A percentile compares a stretch with the other conserved stretches of the same genome.
phyloP scores from a whole-genome alignment of 1,140 invertebrate genomes.

The Sesamia nonagrioides region DNA sequence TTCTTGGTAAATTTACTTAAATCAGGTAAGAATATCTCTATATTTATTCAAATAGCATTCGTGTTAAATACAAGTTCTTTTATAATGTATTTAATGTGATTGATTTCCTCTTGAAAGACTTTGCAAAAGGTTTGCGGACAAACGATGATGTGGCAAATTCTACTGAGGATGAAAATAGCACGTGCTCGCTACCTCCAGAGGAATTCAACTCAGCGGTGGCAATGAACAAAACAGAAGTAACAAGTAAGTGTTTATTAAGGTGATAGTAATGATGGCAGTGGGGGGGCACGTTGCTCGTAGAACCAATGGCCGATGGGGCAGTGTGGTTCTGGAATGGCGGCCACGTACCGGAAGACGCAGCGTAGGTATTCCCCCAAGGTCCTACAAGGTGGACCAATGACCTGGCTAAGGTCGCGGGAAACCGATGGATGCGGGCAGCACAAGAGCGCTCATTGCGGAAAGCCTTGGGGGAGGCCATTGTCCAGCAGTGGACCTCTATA shows the following conservation, averaged over 20 bases:
- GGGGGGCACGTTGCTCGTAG: too few relatives aligned
- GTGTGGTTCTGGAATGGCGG: too few relatives aligned
- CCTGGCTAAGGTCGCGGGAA: too few relatives aligned
- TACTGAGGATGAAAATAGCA: neutral
- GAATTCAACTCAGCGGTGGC: neutral
- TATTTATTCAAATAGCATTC: neutral
- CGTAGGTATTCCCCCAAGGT: too few relatives aligned
- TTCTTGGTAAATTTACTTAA: constrained; percentile 47
- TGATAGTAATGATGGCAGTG: too few relatives aligned
- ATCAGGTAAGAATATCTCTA: constrained; percentile 32
- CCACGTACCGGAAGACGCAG: too few relatives aligned
- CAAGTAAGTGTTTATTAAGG: neutral
- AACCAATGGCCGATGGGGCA: too few relatives aligned
- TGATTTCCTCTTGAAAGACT: neutral
- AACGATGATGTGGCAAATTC: neutral
- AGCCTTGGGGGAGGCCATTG: too few relatives aligned
- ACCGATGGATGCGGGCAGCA: too few relatives aligned
- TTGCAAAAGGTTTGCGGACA: neutral
- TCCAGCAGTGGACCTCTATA: too few relatives aligned
- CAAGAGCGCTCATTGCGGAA: too few relatives aligned
- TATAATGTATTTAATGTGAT: neutral
- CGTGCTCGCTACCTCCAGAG: neutral
- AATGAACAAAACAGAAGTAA: neutral
- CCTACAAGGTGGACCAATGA: too few relatives aligned
- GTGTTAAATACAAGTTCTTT: neutral